Percentiles rank a stretch among this genome's conserved stretches.
Conservation (phyloP, 2,888 invertebrate species). For the Aquatica leii region DNA sequence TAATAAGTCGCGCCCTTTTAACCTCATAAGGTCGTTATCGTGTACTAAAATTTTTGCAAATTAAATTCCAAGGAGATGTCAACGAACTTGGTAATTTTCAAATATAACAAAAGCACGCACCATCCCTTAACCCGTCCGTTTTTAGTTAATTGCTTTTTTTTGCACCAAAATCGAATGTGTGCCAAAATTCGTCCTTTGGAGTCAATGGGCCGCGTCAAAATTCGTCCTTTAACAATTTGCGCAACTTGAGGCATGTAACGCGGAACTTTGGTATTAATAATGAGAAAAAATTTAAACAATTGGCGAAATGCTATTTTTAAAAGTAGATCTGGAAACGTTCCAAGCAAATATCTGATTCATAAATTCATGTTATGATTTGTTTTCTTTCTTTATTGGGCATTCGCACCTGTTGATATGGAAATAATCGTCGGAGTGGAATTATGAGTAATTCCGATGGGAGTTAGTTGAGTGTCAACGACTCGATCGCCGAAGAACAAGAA, state of each 20-base stretch:
- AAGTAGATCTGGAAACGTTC: constrained; percentile 27
- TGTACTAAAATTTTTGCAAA: constrained; percentile 18
- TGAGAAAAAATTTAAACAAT: background rate
- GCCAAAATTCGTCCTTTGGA: too few species aligned
- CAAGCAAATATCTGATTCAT: constrained; percentile 34
- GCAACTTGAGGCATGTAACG: too few species aligned
- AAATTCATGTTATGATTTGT: constrained; percentile 30
- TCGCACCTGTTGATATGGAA: constrained; percentile 35
- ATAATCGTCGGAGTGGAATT: constrained; percentile 20
- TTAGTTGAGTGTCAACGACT: constrained; percentile 16
- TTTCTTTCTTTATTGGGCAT: too few species aligned
- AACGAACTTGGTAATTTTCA: too few species aligned
- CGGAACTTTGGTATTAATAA: background rate
- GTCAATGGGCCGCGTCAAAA: too few species aligned
- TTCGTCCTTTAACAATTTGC: too few species aligned
- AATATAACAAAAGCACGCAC: too few species aligned
- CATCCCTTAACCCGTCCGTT: too few species aligned
- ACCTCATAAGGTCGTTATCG: constrained; percentile 9
- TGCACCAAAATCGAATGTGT: too few species aligned
- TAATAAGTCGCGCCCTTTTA: constrained; percentile 21
- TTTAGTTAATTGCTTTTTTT: too few species aligned
- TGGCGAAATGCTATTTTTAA: constrained; percentile 12
- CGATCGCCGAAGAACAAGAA: too few species aligned
- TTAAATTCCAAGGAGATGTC: too few species aligned
- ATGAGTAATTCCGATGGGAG: constrained; percentile 12